Base-by-base conservation (phyloP, 1,140 invertebrate genomes). In the Sinonovacula constricta region DNA sequence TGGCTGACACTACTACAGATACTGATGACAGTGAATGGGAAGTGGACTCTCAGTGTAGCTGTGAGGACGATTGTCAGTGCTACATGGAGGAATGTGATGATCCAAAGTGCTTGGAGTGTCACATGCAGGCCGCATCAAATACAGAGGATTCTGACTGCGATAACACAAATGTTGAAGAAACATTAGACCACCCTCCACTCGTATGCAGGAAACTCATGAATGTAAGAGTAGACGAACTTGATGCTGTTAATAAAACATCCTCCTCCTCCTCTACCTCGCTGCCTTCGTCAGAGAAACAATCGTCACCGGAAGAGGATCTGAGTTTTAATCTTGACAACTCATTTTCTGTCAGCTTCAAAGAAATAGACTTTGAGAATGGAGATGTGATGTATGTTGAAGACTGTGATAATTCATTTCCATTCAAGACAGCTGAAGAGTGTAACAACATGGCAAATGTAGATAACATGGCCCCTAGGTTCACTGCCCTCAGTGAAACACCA, bases 301-400 rank as follows among this genome's bases (percentile, higher is more conserved):
- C 7, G 7, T 7, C 39, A 45, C 7, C 39, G 18, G 39, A 45
- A 45, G 39, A 45, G 39, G 39, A 45, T 45, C 18, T 45, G 39
- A 10, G 39, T 45, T 45, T 45, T 45, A 18, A 7, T 18, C 18
- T 45, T 7, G 39, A 45, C 39, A 7, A 45, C 7, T 76, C 72
- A 1, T 76, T 26, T 60, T 76, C 72, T 36, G 72, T 76, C 7
- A 76, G 63, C 49, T 76, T 76, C 49, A 51, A 59, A 28, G 72
- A 76, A 33, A 36, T 76, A 28, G 63, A 66, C 59, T 76, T 65
- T 67, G 72, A 76, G n/a, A 76, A 76, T 67, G 72, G 72, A 15
- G 72, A 76, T 36, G 72, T 76, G n/a, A 76, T 76, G 72, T 76
- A 76, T 56, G 34, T 76, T 22, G 72, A 66, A 45, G 39, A 45